Percentiles rank a stretch among this genome's conserved stretches.
Conservation (phyloP, 2,888 invertebrate species). For the Urechis unicinctus region DNA sequence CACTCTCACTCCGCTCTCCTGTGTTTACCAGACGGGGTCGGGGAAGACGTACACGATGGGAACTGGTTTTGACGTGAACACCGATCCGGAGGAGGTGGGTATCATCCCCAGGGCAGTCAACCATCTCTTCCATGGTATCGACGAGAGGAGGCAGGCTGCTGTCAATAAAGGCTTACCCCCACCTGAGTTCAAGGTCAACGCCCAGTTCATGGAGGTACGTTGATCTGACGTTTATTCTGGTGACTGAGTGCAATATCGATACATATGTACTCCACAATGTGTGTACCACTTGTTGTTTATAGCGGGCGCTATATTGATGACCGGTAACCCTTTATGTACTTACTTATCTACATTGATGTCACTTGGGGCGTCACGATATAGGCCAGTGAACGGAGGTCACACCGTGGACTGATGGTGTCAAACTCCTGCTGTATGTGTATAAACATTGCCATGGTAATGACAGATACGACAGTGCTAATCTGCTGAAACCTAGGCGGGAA, state of each 20-base stretch:
- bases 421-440: too few relatives aligned
- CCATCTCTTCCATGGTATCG: conserved; percentile 71
- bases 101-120: conserved; percentile 93
- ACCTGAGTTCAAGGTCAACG: conserved; percentile 70
- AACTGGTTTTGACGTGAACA: conserved; percentile 81
- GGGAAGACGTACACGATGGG: conserved; percentile 99
- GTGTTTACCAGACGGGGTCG: conserved; percentile 91
- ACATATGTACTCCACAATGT: too few relatives aligned
- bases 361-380: too few relatives aligned
- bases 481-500: too few relatives aligned
- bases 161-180: conserved; percentile 63
- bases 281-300: neutral
- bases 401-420: too few relatives aligned
- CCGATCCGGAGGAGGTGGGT: conserved; percentile 61
- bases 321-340: neutral
- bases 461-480: too few relatives aligned
- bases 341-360: too few relatives aligned
- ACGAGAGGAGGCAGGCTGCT: conserved; percentile 56
- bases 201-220: conserved; percentile 76
- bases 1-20: too few relatives aligned
- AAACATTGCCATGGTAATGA: too few relatives aligned
- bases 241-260: neutral
- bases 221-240: neutral
- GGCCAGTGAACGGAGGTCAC: too few relatives aligned
- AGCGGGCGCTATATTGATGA: neutral